A percentile compares a stretch with the other conserved stretches of the same genome.
Conservation (phyloP, 1,140 invertebrate genomes). For the Lycorma delicatula region DNA sequence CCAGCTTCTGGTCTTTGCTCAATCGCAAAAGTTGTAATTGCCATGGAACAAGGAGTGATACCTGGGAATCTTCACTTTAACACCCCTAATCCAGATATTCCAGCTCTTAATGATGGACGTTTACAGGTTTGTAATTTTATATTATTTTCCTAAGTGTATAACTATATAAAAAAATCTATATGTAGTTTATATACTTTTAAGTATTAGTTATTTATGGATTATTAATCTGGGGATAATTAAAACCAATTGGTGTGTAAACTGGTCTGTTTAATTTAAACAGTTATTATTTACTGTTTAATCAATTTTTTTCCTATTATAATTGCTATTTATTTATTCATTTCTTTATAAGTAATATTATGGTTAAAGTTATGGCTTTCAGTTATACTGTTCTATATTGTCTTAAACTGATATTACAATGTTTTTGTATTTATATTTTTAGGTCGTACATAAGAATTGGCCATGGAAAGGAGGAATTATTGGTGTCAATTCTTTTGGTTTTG, state of each 20-base stretch:
- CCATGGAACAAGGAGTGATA: conserved; percentile 80
- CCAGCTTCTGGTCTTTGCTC: conserved; percentile 86
- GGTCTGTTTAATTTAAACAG: too few relatives aligned
- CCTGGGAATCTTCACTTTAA: conserved; percentile 87
- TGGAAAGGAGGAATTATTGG: conserved; percentile 81
- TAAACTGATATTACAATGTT: too few relatives aligned
- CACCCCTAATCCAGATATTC: conserved; percentile 79
- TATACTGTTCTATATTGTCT: too few relatives aligned
- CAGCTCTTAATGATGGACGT: conserved; percentile 73
- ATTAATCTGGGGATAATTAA: too few relatives aligned
- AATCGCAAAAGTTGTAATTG: conserved; percentile 81
- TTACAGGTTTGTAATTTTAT: conserved; percentile 49
- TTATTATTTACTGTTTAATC: too few relatives aligned
- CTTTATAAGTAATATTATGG: too few relatives aligned
- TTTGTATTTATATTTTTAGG: too few relatives aligned
- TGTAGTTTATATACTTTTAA: neutral
- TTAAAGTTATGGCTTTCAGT: too few relatives aligned
- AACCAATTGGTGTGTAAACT: too few relatives aligned
- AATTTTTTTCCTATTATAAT: too few relatives aligned
- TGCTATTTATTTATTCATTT: too few relatives aligned
- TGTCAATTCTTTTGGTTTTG: conserved; percentile 95
- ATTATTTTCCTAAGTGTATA: too few relatives aligned
- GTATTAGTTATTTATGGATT: neutral
- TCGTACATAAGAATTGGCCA: conserved; percentile 66
- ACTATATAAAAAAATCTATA: neutral